Evolutionary conservation across 2,113 vertebrate genomes (phyloP).

Genomic region (Sciurus niger): DNA sequence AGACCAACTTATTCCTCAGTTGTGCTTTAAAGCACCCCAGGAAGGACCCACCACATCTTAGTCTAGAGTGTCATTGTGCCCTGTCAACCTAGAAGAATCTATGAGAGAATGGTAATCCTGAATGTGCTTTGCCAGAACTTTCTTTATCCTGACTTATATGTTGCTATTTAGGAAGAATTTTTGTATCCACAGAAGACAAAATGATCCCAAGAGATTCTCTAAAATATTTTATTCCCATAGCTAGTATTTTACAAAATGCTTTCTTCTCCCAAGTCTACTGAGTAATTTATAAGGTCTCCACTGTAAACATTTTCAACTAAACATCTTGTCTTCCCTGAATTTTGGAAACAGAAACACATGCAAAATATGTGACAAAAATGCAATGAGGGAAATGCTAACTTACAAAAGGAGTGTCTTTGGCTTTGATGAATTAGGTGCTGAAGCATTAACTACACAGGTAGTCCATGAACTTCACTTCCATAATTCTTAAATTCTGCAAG

Average conservation of each 20-base stretch:
- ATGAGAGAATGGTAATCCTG: neutral
- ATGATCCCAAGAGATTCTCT: neutral
- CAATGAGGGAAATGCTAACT: neutral
- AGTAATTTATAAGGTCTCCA: conserved; percentile 47
- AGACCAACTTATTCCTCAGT: neutral
- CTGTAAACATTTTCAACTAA: conserved; percentile 55
- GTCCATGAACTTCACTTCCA: fast-evolving
- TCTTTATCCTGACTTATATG: neutral
- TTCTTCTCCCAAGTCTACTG: conserved; percentile 53
- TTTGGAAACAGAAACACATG: conserved; percentile 55
- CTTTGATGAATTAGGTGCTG: neutral
- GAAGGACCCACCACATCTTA: no score
- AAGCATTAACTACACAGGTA: neutral
- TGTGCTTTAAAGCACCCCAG: neutral
- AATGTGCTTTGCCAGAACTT: neutral
- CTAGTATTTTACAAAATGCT: conserved; percentile 64
- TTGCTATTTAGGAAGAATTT: conserved; percentile 52
- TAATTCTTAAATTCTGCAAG: neutral
- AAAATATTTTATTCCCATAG: conserved; percentile 57
- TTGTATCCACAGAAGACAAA: neutral
- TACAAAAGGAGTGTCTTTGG: neutral
- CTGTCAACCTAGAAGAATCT: neutral
- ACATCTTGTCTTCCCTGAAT: conserved; percentile 34
- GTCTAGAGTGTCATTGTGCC: neutral
- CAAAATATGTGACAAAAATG: conserved; percentile 57